phyloP scores from a whole-genome alignment of 2,797 vertebrate species.

The Lacerta bilineata region DNA sequence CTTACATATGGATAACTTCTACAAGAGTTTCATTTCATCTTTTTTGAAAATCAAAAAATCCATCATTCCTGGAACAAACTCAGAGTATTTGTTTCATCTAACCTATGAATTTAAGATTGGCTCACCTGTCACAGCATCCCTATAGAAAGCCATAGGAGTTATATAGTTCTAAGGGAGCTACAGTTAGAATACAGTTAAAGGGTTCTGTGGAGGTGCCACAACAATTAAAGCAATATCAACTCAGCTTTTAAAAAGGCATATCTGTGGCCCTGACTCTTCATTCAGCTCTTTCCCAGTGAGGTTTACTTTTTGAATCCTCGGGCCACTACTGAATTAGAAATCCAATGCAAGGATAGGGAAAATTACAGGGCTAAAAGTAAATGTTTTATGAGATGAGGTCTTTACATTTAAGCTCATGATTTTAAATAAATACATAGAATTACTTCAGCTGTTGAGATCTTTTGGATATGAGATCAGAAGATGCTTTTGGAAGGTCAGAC shows the following conservation, averaged over 20 bases:
- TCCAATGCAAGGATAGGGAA: background rate
- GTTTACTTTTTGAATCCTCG: background rate
- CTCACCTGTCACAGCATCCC: background rate
- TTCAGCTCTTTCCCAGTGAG: background rate
- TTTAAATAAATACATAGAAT: slow-evolving; percentile 29
- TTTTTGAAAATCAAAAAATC: background rate
- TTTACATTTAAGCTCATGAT: slow-evolving; percentile 28
- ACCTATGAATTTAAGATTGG: background rate
- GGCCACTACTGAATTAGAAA: slow-evolving; percentile 13
- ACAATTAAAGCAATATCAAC: background rate
- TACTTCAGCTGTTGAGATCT: slow-evolving; percentile 46
- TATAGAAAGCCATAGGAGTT: background rate
- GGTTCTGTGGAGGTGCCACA: background rate
- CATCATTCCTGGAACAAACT: background rate
- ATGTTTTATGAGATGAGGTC: slow-evolving; percentile 22
- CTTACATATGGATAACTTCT: background rate
- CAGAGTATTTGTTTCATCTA: background rate
- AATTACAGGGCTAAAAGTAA: slow-evolving; percentile 35
- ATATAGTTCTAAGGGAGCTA: background rate
- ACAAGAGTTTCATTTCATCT: background rate
- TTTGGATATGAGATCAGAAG: slow-evolving; percentile 56
- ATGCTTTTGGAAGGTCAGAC: slow-evolving; percentile 47
- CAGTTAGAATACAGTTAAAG: background rate
- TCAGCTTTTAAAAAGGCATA: background rate
- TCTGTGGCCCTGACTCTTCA: background rate